Conservation (phyloP, 2,797 vertebrate species). For the Pangasius sanitwongsei region DNA sequence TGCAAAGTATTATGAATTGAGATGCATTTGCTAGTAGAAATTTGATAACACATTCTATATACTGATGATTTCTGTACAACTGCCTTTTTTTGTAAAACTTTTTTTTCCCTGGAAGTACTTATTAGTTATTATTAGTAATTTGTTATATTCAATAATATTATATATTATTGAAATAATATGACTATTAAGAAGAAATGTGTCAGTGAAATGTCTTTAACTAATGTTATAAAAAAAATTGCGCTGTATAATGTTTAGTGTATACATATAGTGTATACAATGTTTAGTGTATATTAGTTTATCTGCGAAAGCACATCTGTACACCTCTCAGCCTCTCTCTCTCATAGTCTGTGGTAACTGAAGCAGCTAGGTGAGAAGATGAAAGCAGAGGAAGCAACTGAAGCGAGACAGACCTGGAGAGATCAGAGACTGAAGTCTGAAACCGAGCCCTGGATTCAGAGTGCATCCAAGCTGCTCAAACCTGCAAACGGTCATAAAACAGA, state of each 20-base stretch:
- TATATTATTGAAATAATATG: not conserved
- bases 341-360: conserved; percentile 49
- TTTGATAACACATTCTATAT: not conserved
- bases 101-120: not conserved
- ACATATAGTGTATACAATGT: not conserved
- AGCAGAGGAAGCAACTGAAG: conserved; percentile 59
- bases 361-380: conserved; percentile 59
- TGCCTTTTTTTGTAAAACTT: not conserved
- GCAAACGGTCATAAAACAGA: conserved; percentile 65
- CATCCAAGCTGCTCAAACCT: conserved; percentile 57
- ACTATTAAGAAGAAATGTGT: not conserved
- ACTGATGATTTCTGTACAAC: not conserved
- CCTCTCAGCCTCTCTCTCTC: conserved; percentile 28
- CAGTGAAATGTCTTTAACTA: not conserved
- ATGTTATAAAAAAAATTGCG: not conserved
- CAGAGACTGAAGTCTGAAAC: conserved; percentile 68
- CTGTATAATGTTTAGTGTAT: not conserved
- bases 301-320: conserved; percentile 38
- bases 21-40: not conserved
- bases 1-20: not conserved
- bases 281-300: not conserved
- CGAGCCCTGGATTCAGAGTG: conserved; percentile 62
- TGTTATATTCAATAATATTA: not conserved
- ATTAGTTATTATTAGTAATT: not conserved
- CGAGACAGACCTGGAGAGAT: conserved; percentile 66